These are phyloP conservation scores for Myoxocephalus aenaeus DNA, from an alignment of 2,797 vertebrate genomes.

Conservation along the genomic window DNA sequence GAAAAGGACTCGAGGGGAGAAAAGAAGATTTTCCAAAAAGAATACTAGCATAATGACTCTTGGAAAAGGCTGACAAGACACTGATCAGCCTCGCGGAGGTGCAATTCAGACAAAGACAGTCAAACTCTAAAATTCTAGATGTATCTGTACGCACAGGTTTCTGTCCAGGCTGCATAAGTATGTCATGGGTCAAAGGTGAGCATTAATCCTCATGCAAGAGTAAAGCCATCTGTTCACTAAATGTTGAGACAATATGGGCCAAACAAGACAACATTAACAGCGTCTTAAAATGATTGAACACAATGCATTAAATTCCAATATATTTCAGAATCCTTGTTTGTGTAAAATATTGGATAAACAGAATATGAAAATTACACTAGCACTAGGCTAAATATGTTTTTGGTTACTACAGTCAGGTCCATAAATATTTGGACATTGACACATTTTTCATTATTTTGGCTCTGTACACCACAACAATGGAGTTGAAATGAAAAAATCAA, in stretches of 20 bases:
- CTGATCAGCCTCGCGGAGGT: background rate
- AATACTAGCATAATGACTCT: constrained; percentile 14
- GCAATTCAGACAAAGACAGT: constrained; percentile 1
- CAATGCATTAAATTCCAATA: background rate
- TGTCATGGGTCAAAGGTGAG: constrained; percentile 6
- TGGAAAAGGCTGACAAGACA: constrained; percentile 17
- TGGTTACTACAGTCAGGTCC: no score
- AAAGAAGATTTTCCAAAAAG: background rate
- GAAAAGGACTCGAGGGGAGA: constrained; percentile 13
- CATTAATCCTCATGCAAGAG: background rate
- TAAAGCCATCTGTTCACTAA: background rate
- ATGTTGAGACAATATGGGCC: background rate
- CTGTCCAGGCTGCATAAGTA: background rate
- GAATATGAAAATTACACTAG: background rate
- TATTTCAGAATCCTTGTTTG: background rate
- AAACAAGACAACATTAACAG: background rate
- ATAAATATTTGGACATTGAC: no score
- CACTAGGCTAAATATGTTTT: background rate
- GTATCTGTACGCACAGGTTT: background rate
- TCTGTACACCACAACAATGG: no score
- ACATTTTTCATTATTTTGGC: no score
- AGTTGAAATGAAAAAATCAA: no score
- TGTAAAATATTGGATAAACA: background rate
- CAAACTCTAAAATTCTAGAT: background rate
- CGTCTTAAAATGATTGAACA: background rate